Evolutionary conservation across 2,113 vertebrate species (phyloP).

Genomic region (Osmerus mordax): DNA sequence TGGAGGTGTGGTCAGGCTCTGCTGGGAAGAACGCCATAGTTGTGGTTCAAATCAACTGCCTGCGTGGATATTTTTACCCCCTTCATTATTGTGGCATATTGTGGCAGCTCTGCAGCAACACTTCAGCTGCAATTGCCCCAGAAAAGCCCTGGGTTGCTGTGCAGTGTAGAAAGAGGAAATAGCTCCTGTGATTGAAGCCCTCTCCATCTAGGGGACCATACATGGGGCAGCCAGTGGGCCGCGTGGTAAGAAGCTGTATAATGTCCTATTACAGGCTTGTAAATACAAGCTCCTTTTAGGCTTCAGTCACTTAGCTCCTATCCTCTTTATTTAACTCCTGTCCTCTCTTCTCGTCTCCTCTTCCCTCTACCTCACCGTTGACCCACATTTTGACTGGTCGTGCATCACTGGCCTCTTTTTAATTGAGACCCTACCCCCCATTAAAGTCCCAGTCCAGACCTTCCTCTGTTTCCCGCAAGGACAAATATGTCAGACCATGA

Average conservation of each 20-base stretch:
- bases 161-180: conserved; percentile 54
- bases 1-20: conserved; percentile 23
- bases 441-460: too few relatives aligned
- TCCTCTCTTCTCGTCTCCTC: conserved; percentile 9
- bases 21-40: conserved; percentile 21
- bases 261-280: conserved; percentile 45
- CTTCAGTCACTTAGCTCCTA: conserved; percentile 9
- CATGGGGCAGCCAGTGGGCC: conserved; percentile 32
- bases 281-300: conserved; percentile 40
- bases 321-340: conserved; percentile 11
- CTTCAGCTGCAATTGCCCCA: conserved; percentile 45
- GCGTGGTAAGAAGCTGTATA: conserved; percentile 49
- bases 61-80: conserved; percentile 44
- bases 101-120: conserved; percentile 35
- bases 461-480: too few relatives aligned
- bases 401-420: too few relatives aligned
- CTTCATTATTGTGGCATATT: conserved; percentile 50
- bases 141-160: conserved; percentile 53
- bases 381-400: too few relatives aligned
- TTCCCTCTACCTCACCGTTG: conserved; percentile 15
- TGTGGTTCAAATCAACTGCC: conserved; percentile 36
- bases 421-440: too few relatives aligned
- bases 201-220: conserved; percentile 46
- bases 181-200: conserved; percentile 51
- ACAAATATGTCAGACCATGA: too few relatives aligned